Conservation (phyloP, 92 coral and sea anemone genomes). For the Porites cylindrica region DNA sequence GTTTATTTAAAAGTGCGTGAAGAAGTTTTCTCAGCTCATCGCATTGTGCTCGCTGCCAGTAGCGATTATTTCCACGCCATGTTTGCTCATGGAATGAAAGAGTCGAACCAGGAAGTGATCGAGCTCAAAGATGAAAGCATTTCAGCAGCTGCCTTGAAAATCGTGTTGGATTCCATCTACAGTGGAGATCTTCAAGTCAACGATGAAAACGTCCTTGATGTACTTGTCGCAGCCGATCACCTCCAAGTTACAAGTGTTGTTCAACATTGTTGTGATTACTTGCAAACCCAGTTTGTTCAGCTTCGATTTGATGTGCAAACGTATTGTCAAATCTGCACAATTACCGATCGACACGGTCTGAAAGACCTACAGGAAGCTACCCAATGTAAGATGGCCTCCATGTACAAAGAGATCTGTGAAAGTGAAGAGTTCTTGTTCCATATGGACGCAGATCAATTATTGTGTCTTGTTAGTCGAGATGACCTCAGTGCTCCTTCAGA, state of each 20-base stretch:
- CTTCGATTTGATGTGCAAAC: not conserved
- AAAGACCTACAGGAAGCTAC: conserved; percentile 6
- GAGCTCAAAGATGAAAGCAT: conserved; percentile 60
- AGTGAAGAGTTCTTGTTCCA: conserved; percentile 48
- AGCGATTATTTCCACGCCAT: conserved; percentile 80
- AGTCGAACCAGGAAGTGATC: conserved; percentile 42
- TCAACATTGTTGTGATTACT: conserved; percentile 19
- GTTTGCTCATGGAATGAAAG: conserved; percentile 58
- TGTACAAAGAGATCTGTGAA: conserved; percentile 55
- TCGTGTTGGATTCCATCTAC: conserved; percentile 72
- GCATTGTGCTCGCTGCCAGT: conserved; percentile 73
- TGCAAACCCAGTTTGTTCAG: conserved; percentile 1
- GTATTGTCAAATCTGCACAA: not conserved
- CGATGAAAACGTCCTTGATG: conserved; percentile 59
- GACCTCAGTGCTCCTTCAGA: conserved; percentile 79
- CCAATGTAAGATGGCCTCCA: not conserved
- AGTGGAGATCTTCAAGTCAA: conserved; percentile 62
- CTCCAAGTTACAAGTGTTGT: conserved; percentile 26
- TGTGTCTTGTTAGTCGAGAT: conserved; percentile 3
- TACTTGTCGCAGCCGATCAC: conserved; percentile 60
- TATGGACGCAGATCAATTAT: conserved; percentile 45
- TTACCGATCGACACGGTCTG: conserved; percentile 22
- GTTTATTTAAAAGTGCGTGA: conserved; percentile 70
- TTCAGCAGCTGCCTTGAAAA: conserved; percentile 51
- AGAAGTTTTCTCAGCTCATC: conserved; percentile 69